These are phyloP conservation scores for Euclidia mi DNA, from an alignment of 2,888 invertebrate genomes.

Conservation along the genomic window DNA sequence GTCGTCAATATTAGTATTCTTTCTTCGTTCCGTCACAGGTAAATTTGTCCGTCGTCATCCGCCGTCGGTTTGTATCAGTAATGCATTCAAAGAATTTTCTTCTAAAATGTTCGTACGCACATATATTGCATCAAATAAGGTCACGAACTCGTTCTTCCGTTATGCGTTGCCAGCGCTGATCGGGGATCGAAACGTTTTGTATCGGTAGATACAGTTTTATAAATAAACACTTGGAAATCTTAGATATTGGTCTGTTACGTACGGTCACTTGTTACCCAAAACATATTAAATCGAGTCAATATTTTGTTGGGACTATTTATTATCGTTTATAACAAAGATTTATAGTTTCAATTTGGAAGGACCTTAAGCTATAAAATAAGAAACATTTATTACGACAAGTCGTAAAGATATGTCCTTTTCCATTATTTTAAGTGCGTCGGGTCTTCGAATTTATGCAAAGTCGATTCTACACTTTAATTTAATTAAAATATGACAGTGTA, in stretches of 20 bases:
- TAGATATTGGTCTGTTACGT: conserved; percentile 24
- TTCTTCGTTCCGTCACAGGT: too few species aligned
- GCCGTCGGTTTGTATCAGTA: too few species aligned
- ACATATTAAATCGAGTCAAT: conserved; percentile 41
- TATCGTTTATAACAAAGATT: conserved; percentile 47
- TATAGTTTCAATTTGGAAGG: conserved; percentile 48
- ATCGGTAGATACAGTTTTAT: conserved; percentile 15
- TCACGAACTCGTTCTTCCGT: conserved; percentile 43
- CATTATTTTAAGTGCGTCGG: conserved; percentile 30
- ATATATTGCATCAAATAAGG: conserved; percentile 48
- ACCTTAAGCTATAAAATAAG: conserved; percentile 46
- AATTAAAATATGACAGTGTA: conserved; percentile 11
- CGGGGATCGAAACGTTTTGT: conserved; percentile 21
- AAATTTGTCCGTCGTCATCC: too few species aligned
- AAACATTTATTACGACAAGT: conserved; percentile 50
- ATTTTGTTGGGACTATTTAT: conserved; percentile 44
- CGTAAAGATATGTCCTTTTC: conserved; percentile 42
- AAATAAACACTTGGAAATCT: conserved; percentile 17
- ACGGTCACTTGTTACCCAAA: conserved; percentile 23
- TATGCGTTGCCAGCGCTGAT: conserved; percentile 27
- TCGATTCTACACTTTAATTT: conserved; percentile 6
- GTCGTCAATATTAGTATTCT: conserved; percentile 41
- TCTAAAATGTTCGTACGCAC: conserved; percentile 51
- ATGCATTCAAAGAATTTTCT: conserved; percentile 39
- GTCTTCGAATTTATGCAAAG: conserved; percentile 19